phyloP scores from a whole-genome alignment of 2,797 vertebrate genomes.

The Chrysocyon brachyurus region DNA sequence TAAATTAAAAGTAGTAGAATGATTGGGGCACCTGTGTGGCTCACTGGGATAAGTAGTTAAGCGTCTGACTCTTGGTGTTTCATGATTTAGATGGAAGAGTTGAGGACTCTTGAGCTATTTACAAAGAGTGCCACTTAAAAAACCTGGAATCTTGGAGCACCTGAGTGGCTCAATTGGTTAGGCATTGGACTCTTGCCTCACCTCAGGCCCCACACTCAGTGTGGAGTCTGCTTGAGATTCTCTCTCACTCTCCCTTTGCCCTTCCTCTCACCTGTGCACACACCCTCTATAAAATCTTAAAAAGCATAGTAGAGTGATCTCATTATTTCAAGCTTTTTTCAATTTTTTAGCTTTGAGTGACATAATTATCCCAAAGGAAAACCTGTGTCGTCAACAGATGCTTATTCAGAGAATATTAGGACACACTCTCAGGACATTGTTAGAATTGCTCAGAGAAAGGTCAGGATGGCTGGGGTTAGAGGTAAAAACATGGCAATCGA shows the following conservation, averaged over 20 bases:
- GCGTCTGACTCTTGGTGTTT: background rate
- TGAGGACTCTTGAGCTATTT: background rate
- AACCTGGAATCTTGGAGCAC: background rate
- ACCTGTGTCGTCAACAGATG: background rate
- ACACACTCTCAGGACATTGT: background rate
- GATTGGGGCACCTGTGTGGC: background rate
- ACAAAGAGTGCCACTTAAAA: background rate
- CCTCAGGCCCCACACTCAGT: background rate
- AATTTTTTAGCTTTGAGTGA: background rate
- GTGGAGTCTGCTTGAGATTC: background rate
- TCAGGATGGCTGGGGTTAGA: background rate
- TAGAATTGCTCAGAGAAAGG: background rate
- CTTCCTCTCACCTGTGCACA: background rate
- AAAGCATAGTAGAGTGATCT: background rate
- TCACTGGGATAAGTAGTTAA: background rate
- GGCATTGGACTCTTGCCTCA: background rate
- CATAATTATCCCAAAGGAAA: background rate
- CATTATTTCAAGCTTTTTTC: constrained; percentile 41
- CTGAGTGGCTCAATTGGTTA: background rate
- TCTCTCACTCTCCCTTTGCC: background rate
- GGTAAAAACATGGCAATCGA: background rate
- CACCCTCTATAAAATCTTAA: background rate
- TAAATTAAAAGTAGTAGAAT: background rate
- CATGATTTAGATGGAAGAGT: background rate
- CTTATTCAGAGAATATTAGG: background rate